A percentile compares a stretch with the other conserved stretches of the same genome.
Evolutionary conservation across 2,797 vertebrate genomes (phyloP).

Genomic region (Catamblyrhynchus diadema): DNA sequence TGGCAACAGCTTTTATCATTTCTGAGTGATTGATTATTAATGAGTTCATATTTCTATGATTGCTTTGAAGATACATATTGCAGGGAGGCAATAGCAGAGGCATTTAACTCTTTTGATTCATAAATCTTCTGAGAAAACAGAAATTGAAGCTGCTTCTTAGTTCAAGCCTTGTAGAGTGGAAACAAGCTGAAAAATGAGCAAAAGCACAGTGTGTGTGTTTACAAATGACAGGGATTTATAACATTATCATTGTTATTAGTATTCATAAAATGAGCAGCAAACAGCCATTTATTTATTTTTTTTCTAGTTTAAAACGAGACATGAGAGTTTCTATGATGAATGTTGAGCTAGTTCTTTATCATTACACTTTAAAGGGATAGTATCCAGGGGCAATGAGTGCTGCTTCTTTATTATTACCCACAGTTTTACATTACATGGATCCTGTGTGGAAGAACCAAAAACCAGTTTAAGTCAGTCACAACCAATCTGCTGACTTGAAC

Average conservation of each 20-base stretch:
- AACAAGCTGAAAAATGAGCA: slow-evolving; percentile 66
- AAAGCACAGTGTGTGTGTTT: slow-evolving; percentile 79
- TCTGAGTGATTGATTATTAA: slow-evolving; percentile 32
- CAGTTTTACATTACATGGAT: slow-evolving; percentile 33
- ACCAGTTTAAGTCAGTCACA: background rate
- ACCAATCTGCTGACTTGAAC: background rate
- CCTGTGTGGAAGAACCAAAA: slow-evolving; percentile 14
- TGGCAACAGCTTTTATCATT: slow-evolving; percentile 53
- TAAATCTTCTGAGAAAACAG: slow-evolving; percentile 40
- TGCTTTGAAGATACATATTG: slow-evolving; percentile 37
- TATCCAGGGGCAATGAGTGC: slow-evolving; percentile 57
- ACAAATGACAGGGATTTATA: slow-evolving; percentile 67
- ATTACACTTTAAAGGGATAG: slow-evolving; percentile 69
- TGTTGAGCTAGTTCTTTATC: slow-evolving; percentile 44
- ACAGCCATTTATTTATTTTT: background rate
- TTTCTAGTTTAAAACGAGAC: slow-evolving; percentile 14
- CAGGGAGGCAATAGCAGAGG: slow-evolving; percentile 53
- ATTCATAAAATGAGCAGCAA: slow-evolving; percentile 13
- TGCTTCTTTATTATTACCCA: slow-evolving; percentile 53
- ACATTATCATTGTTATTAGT: slow-evolving; percentile 18
- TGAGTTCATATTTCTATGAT: slow-evolving; percentile 23
- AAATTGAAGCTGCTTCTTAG: slow-evolving; percentile 51
- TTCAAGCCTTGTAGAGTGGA: slow-evolving; percentile 56
- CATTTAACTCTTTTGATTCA: slow-evolving; percentile 44
- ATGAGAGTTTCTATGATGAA: slow-evolving; percentile 58